These are phyloP conservation scores for Netelia virgata DNA, from an alignment of 2,888 invertebrate species.

Conservation along the genomic window DNA sequence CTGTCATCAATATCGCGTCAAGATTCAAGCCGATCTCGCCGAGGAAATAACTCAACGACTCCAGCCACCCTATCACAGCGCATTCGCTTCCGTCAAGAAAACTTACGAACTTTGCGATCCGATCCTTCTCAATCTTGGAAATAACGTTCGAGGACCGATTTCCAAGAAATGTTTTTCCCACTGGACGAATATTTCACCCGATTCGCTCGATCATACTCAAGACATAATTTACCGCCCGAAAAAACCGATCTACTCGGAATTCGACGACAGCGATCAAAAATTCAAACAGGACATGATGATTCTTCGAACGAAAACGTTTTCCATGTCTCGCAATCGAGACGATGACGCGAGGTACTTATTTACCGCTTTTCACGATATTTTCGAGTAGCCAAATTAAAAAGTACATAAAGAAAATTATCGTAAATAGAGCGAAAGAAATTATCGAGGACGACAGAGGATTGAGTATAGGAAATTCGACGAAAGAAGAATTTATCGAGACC, in stretches of 20 bases:
- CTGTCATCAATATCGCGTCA: constrained; percentile 65
- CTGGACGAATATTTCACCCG: constrained; percentile 67
- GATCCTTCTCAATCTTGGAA: neutral
- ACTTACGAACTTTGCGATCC: constrained; percentile 22
- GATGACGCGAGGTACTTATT: constrained; percentile 50
- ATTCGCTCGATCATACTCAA: constrained; percentile 62
- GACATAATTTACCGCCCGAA: constrained; percentile 63
- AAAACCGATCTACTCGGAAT: constrained; percentile 60
- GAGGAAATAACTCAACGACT: constrained; percentile 56
- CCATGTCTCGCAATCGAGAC: constrained; percentile 25
- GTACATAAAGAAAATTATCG: neutral
- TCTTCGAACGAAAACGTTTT: constrained; percentile 71
- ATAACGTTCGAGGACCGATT: constrained; percentile 18
- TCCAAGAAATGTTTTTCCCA: constrained; percentile 43
- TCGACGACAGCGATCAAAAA: constrained; percentile 73
- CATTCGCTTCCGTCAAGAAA: constrained; percentile 35
- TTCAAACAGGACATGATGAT: constrained; percentile 72
- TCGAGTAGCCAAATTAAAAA: neutral
- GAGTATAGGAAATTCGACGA: constrained; percentile 38
- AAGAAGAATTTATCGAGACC: constrained; percentile 57
- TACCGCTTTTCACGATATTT: neutral
- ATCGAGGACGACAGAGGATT: constrained; percentile 27
- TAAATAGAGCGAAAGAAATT: constrained; percentile 13
- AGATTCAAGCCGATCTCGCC: constrained; percentile 66
- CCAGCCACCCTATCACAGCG: constrained; percentile 47